These are phyloP conservation scores for Otis tarda DNA, from an alignment of 2,113 vertebrate genomes.

Conservation along the genomic window DNA sequence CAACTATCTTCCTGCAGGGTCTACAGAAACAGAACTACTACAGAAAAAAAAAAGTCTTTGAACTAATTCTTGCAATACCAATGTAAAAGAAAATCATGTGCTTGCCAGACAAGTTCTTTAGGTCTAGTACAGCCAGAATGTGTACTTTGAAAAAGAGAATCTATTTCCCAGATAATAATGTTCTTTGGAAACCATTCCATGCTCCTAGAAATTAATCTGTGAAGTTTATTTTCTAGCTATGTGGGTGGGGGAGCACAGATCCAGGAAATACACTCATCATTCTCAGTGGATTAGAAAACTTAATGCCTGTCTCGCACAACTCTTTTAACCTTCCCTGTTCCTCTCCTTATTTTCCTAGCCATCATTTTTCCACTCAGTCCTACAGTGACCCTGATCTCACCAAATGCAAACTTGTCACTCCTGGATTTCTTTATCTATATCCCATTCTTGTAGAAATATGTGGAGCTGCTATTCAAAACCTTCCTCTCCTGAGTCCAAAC, in stretches of 20 bases:
- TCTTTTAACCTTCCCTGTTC: neutral
- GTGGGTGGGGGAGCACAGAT: neutral
- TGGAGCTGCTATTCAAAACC: neutral
- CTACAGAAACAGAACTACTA: neutral
- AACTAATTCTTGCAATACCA: neutral
- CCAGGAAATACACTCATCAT: neutral
- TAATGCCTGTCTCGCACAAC: neutral
- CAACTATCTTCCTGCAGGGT: neutral
- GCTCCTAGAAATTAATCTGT: neutral
- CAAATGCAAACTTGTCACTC: neutral
- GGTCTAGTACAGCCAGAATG: neutral
- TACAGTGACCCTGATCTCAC: neutral
- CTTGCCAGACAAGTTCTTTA: neutral
- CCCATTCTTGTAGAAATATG: neutral
- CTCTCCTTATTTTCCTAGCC: neutral
- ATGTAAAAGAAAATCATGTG: neutral
- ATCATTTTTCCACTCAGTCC: neutral
- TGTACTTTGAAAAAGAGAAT: neutral
- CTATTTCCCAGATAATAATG: neutral
- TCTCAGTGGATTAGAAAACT: neutral
- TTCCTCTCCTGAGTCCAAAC: neutral
- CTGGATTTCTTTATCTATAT: neutral
- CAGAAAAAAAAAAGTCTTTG: neutral
- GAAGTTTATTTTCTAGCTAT: conserved; percentile 19
- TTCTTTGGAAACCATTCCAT: neutral